These are phyloP conservation scores for Ameiurus melas DNA, from an alignment of 2,113 vertebrate genomes.

Conservation along the genomic window DNA sequence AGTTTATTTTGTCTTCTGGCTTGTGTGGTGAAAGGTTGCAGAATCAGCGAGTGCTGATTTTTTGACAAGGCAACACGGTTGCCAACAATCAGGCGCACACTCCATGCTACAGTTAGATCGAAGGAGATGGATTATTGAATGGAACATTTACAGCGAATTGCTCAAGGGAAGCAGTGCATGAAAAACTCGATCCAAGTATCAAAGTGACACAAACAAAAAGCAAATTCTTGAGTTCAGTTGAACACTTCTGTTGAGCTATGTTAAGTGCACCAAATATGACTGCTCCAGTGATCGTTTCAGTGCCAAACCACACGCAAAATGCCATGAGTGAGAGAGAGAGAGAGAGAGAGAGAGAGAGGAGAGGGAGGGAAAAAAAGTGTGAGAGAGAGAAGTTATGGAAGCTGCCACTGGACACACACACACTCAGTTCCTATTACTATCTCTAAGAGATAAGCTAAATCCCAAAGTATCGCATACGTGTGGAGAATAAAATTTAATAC, in stretches of 20 bases:
- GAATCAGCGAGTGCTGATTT: slow-evolving; percentile 19
- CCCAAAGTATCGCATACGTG: not conserved
- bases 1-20: slow-evolving; percentile 49
- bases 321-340: not conserved
- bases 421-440: not conserved
- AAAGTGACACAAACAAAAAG: slow-evolving; percentile 44
- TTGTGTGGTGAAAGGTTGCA: slow-evolving; percentile 22
- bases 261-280: slow-evolving; percentile 43
- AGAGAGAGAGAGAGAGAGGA: slow-evolving; percentile 39
- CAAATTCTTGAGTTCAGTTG: slow-evolving; percentile 38
- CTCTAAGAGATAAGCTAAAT: not conserved
- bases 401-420: slow-evolving; percentile 22
- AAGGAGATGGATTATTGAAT: slow-evolving; percentile 40
- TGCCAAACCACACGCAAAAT: slow-evolving; percentile 44
- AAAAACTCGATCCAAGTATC: slow-evolving; percentile 27
- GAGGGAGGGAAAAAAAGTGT: slow-evolving; percentile 45
- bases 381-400: slow-evolving; percentile 19
- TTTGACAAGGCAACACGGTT: slow-evolving; percentile 37
- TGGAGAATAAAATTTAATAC: not conserved
- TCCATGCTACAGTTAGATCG: slow-evolving; percentile 33
- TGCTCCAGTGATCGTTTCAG: slow-evolving; percentile 16
- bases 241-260: slow-evolving; percentile 45
- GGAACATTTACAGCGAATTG: slow-evolving; percentile 46
- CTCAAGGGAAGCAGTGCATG: slow-evolving; percentile 24
- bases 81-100: slow-evolving; percentile 38